Base-by-base conservation (phyloP, 2,888 invertebrate genomes). In the Deilephila porcellus region DNA sequence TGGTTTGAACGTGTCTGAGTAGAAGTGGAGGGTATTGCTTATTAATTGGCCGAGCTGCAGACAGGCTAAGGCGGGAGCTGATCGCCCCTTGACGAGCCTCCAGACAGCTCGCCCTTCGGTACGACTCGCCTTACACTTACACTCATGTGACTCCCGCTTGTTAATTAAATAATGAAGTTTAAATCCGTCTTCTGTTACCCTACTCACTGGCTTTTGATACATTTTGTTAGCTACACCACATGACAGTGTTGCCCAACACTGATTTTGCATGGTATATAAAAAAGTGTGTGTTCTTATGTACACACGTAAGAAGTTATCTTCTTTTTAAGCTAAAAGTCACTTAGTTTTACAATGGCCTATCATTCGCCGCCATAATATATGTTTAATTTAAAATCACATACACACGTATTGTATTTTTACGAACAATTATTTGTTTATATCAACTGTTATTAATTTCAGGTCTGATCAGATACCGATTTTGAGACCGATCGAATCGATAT, bases 161-260 rank as follows among this genome's bases (percentile, higher is more conserved):
- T 86, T 91, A 92, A 92, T 92, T 91, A 88, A 92, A 91, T 92
- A 90, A 90, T 91, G 87, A 89, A 86, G 86, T 84, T 86, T 88
- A 88, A 88, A 89, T 87, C 88, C 85, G 85, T 86, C 87, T 87
- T 82, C 82, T n/a, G 32, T 62, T 64, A 72, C 32, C 71, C 60
- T 59, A 71, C 60, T 71, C 52, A 67, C 60, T 45, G 20, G n/a
- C 17, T 56, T 71, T 56, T 71, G 29, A 14, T 7, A 56, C 56
- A 34, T 32, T 71, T 53, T 74, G 76, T 70, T 60, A 71, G 72
- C 19, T n/a, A 56, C 7, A 14, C 45, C 14, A 56, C 7, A 56
- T 56, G 0, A n/a, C 6, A n/a, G 56, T 56, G 19, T 6, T 5
- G n/a, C 6, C 34, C 4, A 32, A 20, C 11, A 25, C 20, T n/a